phyloP scores from a whole-genome alignment of 2,113 vertebrate species.

The Triplophysa dalaica region DNA sequence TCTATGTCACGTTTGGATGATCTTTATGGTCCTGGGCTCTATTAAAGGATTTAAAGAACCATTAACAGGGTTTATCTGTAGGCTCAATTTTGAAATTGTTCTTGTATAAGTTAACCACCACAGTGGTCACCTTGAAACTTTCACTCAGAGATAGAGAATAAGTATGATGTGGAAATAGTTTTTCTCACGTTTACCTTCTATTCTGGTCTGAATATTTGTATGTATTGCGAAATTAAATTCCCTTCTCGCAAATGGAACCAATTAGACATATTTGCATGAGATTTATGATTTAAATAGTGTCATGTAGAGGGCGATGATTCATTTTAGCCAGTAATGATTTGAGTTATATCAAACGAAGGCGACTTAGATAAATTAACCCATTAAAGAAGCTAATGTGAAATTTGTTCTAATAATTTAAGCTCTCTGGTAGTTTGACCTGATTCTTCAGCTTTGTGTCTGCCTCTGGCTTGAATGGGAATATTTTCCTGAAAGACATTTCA shows the following conservation, averaged over 20 bases:
- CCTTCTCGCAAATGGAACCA: neutral
- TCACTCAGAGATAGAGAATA: neutral
- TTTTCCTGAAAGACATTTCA: neutral
- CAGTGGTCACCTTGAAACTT: neutral
- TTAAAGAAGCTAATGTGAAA: constrained; percentile 20
- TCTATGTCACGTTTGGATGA: neutral
- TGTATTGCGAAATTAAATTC: constrained; percentile 19
- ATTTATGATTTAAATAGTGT: constrained; percentile 23
- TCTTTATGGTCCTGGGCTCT: neutral
- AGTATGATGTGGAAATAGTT: neutral
- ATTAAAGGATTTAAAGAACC: neutral
- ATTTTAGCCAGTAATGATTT: constrained; percentile 32
- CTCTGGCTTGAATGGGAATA: neutral
- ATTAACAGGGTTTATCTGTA: neutral
- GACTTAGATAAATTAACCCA: constrained; percentile 22
- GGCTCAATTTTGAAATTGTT: neutral
- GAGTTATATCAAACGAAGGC: constrained; percentile 36
- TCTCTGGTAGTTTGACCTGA: neutral
- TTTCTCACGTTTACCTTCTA: neutral
- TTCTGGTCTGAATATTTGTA: neutral
- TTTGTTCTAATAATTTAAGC: constrained; percentile 25
- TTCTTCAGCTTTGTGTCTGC: neutral
- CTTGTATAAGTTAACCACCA: neutral
- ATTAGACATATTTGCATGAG: constrained; percentile 4
- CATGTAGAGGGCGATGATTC: constrained; percentile 27